Evolutionary conservation across 2,113 vertebrate species (phyloP).

Genomic region (Eleginops maclovinus): DNA sequence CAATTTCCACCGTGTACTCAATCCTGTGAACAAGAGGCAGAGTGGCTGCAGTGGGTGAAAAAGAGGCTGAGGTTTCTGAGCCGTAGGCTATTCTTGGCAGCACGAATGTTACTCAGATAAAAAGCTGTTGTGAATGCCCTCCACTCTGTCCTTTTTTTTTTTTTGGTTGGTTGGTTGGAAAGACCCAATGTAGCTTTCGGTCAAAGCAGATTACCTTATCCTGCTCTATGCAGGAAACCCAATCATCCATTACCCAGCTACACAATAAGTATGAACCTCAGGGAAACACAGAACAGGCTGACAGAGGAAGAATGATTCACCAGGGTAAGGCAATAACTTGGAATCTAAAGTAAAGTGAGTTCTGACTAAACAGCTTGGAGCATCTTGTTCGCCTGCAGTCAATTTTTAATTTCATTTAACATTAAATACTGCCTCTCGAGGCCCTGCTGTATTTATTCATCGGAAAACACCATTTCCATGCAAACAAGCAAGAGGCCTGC

Average conservation of each 20-base stretch:
- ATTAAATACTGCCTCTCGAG: slow-evolving; percentile 25
- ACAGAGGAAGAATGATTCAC: slow-evolving; percentile 23
- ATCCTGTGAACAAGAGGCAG: slow-evolving; percentile 16
- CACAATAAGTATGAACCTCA: slow-evolving; percentile 17
- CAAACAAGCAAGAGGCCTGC: slow-evolving; percentile 5
- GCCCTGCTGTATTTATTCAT: slow-evolving; percentile 51
- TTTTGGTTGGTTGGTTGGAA: slow-evolving; percentile 17
- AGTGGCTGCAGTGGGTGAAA: slow-evolving; percentile 40
- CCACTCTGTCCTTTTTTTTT: slow-evolving; percentile 20
- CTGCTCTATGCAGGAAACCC: slow-evolving; percentile 8
- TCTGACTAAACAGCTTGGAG: slow-evolving; percentile 14
- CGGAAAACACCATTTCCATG: slow-evolving; percentile 50
- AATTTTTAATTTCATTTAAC: slow-evolving; percentile 32
- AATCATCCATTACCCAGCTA: slow-evolving; percentile 14
- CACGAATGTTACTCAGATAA: slow-evolving; percentile 41
- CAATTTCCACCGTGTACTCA: slow-evolving; percentile 8
- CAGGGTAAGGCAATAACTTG: neutral
- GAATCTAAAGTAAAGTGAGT: slow-evolving; percentile 7
- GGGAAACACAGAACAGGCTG: slow-evolving; percentile 32
- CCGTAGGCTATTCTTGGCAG: slow-evolving; percentile 60
- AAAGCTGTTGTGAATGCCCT: slow-evolving; percentile 47
- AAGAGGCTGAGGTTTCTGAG: slow-evolving; percentile 61
- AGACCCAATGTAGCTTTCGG: slow-evolving; percentile 8
- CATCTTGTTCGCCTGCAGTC: slow-evolving; percentile 3
- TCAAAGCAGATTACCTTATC: slow-evolving; percentile 17